Evolutionary conservation across 2,888 invertebrate species (phyloP).

Genomic region (Acholoe squamosa): DNA sequence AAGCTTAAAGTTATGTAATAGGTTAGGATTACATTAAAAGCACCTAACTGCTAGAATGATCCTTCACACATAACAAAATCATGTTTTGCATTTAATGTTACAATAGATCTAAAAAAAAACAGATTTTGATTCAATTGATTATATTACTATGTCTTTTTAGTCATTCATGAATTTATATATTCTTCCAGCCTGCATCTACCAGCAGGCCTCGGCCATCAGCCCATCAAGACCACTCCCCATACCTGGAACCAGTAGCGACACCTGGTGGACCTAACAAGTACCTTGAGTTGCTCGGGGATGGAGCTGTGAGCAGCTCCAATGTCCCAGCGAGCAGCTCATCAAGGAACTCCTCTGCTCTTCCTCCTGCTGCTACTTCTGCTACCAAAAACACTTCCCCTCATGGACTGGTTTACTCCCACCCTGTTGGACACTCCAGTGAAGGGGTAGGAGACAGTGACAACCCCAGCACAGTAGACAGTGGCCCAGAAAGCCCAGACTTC

Average conservation of each 20-base stretch:
- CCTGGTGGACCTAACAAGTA: conserved; percentile 57
- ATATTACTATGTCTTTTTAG: no score
- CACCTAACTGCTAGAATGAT: no score
- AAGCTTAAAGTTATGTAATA: no score
- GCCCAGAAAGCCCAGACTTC: conserved; percentile 17
- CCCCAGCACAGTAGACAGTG: conserved; percentile 35
- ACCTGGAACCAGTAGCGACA: conserved; percentile 42
- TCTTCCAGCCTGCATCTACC: neutral
- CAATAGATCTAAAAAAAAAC: no score
- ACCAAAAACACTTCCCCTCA: neutral
- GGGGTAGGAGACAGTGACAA: conserved; percentile 45
- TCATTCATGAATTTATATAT: no score
- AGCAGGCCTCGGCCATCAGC: neutral
- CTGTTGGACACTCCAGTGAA: conserved; percentile 4
- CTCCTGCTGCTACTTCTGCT: neutral
- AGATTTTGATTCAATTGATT: no score
- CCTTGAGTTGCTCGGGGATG: conserved; percentile 63
- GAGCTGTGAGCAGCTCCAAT: neutral
- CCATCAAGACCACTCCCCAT: conserved; percentile 36
- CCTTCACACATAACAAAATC: no score
- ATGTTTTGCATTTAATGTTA: no score
- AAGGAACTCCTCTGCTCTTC: neutral
- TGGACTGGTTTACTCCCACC: neutral
- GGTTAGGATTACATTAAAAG: no score
- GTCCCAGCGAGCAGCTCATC: neutral